These are phyloP conservation scores for Halocynthia aurantium DNA, from an alignment of 23 tunicate genomes.

Conservation along the genomic window DNA sequence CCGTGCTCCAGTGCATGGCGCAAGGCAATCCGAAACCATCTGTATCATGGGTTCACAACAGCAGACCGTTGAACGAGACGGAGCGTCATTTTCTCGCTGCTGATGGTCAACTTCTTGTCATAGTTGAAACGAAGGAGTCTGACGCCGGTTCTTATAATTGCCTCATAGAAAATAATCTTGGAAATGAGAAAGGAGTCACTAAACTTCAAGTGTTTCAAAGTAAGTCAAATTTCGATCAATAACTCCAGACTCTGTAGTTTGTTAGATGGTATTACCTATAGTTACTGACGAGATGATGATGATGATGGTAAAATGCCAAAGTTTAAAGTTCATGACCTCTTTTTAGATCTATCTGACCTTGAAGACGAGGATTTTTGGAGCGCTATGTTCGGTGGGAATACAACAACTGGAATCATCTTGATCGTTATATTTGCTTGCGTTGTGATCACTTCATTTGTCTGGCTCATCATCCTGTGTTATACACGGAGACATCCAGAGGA, in stretches of 20 bases:
- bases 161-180: constrained; percentile 34
- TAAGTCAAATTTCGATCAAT: not conserved
- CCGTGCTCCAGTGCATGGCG: constrained; percentile 56
- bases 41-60: constrained; percentile 39
- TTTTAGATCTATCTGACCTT: not conserved
- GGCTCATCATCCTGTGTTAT: constrained; percentile 51
- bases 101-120: constrained; percentile 42
- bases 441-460: constrained; percentile 41
- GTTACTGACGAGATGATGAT: too few relatives aligned
- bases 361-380: not conserved
- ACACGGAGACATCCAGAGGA: constrained; percentile 31
- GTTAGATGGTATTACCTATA: too few relatives aligned
- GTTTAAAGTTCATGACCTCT: not conserved
- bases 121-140: constrained; percentile 4
- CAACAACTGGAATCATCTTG: constrained; percentile 31
- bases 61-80: constrained; percentile 30
- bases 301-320: too few relatives aligned
- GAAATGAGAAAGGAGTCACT: constrained; percentile 11
- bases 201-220: not conserved
- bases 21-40: constrained; percentile 41
- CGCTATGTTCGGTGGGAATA: not conserved
- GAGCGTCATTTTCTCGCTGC: constrained; percentile 60
- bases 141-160: constrained; percentile 58
- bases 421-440: constrained; percentile 37
- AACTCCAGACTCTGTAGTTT: too few relatives aligned